Evolutionary conservation across 2,113 vertebrate species (phyloP).

Genomic region (Martes martes): DNA sequence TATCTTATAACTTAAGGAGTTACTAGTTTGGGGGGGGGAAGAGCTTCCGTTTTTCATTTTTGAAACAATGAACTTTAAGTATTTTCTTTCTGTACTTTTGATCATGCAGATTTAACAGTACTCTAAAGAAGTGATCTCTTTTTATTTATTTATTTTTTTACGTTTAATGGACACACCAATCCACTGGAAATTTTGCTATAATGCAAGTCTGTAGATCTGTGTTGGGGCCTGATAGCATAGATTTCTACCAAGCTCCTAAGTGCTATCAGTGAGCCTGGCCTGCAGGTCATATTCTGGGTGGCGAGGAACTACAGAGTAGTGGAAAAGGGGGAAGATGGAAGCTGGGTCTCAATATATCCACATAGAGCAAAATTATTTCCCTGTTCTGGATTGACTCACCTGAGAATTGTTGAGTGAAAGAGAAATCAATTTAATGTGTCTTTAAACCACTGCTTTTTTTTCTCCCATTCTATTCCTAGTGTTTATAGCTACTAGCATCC

Average conservation of each 20-base stretch:
- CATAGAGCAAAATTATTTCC: neutral
- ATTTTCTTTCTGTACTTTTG: neutral
- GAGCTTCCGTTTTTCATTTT: neutral
- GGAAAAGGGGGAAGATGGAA: neutral
- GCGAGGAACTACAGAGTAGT: rapidly evolving
- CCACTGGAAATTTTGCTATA: neutral
- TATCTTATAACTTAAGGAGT: neutral
- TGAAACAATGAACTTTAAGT: neutral
- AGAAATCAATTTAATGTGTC: neutral
- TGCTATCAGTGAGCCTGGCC: neutral
- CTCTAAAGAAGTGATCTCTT: neutral
- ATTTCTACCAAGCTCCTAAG: neutral
- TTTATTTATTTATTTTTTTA: neutral
- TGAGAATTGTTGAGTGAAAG: neutral
- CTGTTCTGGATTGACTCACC: neutral
- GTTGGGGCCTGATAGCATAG: rapidly evolving
- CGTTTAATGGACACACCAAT: neutral
- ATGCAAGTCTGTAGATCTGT: neutral
- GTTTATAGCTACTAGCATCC: neutral
- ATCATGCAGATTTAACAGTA: neutral
- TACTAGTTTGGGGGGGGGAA: neutral
- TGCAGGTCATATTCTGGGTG: neutral
- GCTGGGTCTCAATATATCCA: neutral
- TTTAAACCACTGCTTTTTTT: neutral
- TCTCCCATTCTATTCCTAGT: neutral